Percentiles rank a stretch among this genome's conserved stretches.
phyloP scores from a whole-genome alignment of 2,888 invertebrate species.

The Cheilosia vulpina region DNA sequence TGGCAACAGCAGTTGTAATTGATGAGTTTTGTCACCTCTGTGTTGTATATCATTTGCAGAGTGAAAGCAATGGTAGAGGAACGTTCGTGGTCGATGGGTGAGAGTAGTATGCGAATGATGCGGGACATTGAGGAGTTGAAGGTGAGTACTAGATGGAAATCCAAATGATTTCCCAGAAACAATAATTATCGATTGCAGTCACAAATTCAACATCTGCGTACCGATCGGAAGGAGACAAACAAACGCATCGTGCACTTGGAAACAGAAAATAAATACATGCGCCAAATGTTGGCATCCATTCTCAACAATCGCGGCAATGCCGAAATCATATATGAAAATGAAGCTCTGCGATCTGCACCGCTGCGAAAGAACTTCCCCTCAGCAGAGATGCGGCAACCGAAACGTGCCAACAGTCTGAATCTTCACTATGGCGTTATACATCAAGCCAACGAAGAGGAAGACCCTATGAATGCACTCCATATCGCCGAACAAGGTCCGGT shows the following conservation, averaged over 20 bases:
- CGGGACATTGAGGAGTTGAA: slow-evolving; percentile 83
- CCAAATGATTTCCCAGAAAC: not conserved
- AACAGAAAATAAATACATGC: slow-evolving; percentile 86
- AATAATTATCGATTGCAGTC: slow-evolving; percentile 84
- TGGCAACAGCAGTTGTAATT: not conserved
- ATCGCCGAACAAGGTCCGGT: slow-evolving; percentile 47
- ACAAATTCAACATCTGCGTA: slow-evolving; percentile 87
- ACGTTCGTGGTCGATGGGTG: slow-evolving; percentile 83
- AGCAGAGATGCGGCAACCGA: slow-evolving; percentile 76
- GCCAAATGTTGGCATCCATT: slow-evolving; percentile 81
- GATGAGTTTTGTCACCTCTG: not conserved
- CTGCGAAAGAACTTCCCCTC: slow-evolving; percentile 67
- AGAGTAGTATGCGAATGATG: slow-evolving; percentile 82
- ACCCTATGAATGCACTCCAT: slow-evolving; percentile 53
- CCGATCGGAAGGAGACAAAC: slow-evolving; percentile 87
- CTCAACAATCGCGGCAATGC: slow-evolving; percentile 78
- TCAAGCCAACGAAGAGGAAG: slow-evolving; percentile 77
- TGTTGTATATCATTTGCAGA: slow-evolving; percentile 73
- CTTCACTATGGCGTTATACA: slow-evolving; percentile 82
- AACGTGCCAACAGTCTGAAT: slow-evolving; percentile 81
- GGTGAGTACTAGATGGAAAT: slow-evolving; percentile 76
- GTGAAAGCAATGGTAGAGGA: slow-evolving; percentile 83
- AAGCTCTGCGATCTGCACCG: slow-evolving; percentile 77
- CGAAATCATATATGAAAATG: slow-evolving; percentile 82
- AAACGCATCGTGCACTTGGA: slow-evolving; percentile 88